Base-by-base conservation (phyloP, 2,888 invertebrate species). In the Nezara viridula region DNA sequence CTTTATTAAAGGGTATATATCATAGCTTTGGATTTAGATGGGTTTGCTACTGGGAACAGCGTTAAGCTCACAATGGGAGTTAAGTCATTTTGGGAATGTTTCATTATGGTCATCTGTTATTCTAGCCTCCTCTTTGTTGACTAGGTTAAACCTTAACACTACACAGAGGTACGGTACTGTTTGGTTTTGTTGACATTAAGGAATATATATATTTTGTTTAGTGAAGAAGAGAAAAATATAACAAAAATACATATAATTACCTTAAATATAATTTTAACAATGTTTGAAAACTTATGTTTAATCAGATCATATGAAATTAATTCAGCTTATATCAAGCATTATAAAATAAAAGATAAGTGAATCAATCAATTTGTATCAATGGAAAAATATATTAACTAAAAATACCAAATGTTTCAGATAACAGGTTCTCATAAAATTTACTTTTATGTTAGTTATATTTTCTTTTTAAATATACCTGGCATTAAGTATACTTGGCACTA, bases 21-120 rank as follows among this genome's bases (percentile, higher is more conserved):
- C 40, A 47, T 81, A 81, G 44, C 81, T 44, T 37, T n/a, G 40
- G 44, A 21, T 81, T 81, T 47, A n/a, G 40, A 44, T 4, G n/a
- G 81, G 81, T 81, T 47, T 16, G 3, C 81, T 81, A 81, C 44
- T 14, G 81, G 81, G 81, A n/a, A 81, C 81, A 81, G 81, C 81
- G 12, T 44, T 37, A 81, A 81, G 81, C 81, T 81, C 81, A 81
- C 81, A 81, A 44, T 81, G 44, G 81, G 81, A 81, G 3, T 81
- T 81, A 44, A 44, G 81, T 81, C 40, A 47, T 81, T 81, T 14
- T 44, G 44, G 81, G 81, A 81, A 81, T 81, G 81, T 47, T 81
- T 81, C 44, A 44, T 44, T 77, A 81, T 81, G 81, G 81, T n/a
- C n/a, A 21, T 81, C 44, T 4, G 81, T 3, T 81, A n/a, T 81